A percentile compares a stretch with the other conserved stretches of the same genome.
These are phyloP conservation scores for Dasysyrphus albostriatus DNA, from an alignment of 2,888 invertebrate genomes.

Conservation along the genomic window DNA sequence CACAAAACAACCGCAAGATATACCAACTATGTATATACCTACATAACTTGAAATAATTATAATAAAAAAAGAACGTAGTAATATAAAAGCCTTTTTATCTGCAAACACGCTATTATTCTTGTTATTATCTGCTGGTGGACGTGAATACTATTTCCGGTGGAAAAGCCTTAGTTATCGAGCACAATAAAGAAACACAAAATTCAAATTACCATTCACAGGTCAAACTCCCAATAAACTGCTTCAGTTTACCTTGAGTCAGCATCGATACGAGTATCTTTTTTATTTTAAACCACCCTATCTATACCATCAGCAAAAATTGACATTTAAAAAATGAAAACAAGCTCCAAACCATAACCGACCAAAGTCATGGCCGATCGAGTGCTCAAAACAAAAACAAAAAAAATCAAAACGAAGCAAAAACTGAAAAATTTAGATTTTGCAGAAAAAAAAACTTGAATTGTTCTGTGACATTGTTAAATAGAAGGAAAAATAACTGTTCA, in stretches of 20 bases:
- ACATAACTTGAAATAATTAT: too few species aligned
- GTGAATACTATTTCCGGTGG: slow-evolving; percentile 22
- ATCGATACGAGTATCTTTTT: slow-evolving; percentile 55
- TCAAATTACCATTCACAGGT: slow-evolving; percentile 68
- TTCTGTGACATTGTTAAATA: slow-evolving; percentile 6
- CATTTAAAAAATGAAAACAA: slow-evolving; percentile 21
- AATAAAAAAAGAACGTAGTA: slow-evolving; percentile 2
- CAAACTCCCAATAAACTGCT: slow-evolving; percentile 58
- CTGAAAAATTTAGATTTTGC: slow-evolving; percentile 32
- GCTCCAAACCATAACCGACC: slow-evolving; percentile 44
- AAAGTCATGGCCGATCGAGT: slow-evolving; percentile 68
- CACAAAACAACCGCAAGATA: background rate
- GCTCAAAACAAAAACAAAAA: slow-evolving; percentile 6
- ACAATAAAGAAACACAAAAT: slow-evolving; percentile 24
- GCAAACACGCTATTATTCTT: slow-evolving; percentile 14
- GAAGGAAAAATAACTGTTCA: slow-evolving; percentile 1
- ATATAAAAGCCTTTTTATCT: slow-evolving; percentile 19
- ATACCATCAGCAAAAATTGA: slow-evolving; percentile 1
- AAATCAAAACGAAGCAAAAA: background rate
- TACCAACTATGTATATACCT: too few species aligned
- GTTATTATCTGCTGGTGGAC: slow-evolving; percentile 6
- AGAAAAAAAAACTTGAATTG: background rate
- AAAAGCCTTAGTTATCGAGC: background rate
- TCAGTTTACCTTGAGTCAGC: slow-evolving; percentile 58
- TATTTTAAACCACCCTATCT: slow-evolving; percentile 31